Conservation (phyloP, 1,140 invertebrate genomes). For the Cecropterus lyciades region DNA sequence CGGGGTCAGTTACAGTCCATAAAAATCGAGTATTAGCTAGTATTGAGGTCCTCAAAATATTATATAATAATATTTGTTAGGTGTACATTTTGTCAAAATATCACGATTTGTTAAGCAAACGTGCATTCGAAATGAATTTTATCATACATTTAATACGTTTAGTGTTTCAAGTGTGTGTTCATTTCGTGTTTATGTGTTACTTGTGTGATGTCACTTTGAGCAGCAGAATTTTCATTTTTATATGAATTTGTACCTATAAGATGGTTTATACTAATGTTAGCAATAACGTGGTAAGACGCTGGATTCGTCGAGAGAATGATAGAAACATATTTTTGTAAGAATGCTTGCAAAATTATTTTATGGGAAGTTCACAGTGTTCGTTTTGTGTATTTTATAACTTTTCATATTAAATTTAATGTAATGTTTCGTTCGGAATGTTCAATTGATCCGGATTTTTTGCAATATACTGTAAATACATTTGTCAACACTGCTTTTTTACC, state of each 20-base stretch:
- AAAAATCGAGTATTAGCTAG: slow-evolving; percentile 9
- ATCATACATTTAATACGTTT: not conserved
- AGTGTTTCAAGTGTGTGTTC: not conserved
- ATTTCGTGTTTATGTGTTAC: slow-evolving; percentile 12
- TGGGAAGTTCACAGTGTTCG: slow-evolving; percentile 42
- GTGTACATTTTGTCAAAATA: slow-evolving; percentile 6
- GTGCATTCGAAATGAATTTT: not conserved
- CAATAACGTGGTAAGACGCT: slow-evolving; percentile 56
- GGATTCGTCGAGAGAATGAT: slow-evolving; percentile 52
- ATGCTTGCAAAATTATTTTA: slow-evolving; percentile 51
- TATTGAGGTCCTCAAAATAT: not conserved
- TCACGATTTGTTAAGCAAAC: too few species aligned
- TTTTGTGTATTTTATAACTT: slow-evolving; percentile 29
- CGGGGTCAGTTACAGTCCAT: too few species aligned
- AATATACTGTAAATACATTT: not conserved
- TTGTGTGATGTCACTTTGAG: slow-evolving; percentile 31
- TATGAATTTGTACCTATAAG: slow-evolving; percentile 43
- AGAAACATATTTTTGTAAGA: slow-evolving; percentile 66
- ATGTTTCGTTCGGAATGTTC: slow-evolving; percentile 18
- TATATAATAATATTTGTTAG: not conserved
- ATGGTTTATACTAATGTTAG: slow-evolving; percentile 38
- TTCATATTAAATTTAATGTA: slow-evolving; percentile 14
- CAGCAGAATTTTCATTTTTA: slow-evolving; percentile 34
- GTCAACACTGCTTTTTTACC: slow-evolving; percentile 1
- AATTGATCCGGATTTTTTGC: slow-evolving; percentile 19